Evolutionary conservation across 1,140 invertebrate species (phyloP).

Genomic region (Meloidogyne floridensis): DNA sequence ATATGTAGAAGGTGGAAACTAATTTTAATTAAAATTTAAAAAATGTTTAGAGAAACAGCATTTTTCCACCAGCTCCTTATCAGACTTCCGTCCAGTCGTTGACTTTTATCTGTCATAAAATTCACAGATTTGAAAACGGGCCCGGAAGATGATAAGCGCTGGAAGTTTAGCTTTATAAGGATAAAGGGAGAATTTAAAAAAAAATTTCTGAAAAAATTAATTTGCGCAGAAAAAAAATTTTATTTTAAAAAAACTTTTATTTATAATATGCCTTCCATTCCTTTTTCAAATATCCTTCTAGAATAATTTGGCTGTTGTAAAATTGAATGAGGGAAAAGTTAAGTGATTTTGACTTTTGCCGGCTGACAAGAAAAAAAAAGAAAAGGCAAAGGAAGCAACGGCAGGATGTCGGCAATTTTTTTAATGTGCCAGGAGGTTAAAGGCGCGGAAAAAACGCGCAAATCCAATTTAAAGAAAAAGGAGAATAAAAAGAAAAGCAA

Average conservation of each 20-base stretch:
- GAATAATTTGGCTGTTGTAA: constrained; percentile 1
- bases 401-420: constrained; percentile 24
- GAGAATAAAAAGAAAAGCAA: not conserved
- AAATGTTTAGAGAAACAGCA: not conserved
- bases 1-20: no score
- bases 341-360: constrained; percentile 26
- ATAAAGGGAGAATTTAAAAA: not conserved
- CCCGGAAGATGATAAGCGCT: constrained; percentile 37
- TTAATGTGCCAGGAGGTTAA: constrained; percentile 5
- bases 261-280: not conserved
- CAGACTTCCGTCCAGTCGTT: constrained; percentile 44
- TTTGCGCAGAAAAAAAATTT: not conserved
- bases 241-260: not conserved
- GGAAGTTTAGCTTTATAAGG: not conserved
- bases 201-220: not conserved
- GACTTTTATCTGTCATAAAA: not conserved
- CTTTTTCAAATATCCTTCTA: not conserved
- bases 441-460: constrained; percentile 17
- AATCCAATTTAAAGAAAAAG: constrained; percentile 31
- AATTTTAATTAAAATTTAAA: no score
- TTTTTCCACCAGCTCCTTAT: constrained; percentile 35
- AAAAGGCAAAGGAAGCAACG: not conserved
- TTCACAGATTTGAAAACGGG: constrained; percentile 29
- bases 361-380: not conserved
- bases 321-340: constrained; percentile 18